A percentile compares a stretch with the other conserved stretches of the same genome.
Evolutionary conservation across 2,797 vertebrate genomes (phyloP).

Genomic region (Lophotriccus pileatus): DNA sequence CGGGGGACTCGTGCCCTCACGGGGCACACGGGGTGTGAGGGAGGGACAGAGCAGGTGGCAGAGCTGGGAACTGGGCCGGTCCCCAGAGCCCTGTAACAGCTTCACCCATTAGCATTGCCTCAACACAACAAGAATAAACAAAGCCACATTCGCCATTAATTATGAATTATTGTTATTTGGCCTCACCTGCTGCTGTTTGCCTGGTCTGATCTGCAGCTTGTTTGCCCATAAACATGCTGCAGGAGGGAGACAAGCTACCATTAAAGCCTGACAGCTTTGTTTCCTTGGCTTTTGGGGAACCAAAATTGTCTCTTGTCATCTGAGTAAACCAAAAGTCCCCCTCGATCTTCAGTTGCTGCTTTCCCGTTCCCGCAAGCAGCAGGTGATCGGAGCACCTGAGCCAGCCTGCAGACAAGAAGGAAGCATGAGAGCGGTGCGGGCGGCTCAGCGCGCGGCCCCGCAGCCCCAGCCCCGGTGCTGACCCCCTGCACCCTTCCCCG

Average conservation of each 20-base stretch:
- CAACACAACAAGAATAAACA: constrained; percentile 40
- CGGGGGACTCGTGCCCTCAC: fast-evolving
- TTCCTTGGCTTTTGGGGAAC: constrained; percentile 65
- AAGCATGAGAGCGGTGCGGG: constrained; percentile 24
- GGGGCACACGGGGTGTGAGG: fast-evolving
- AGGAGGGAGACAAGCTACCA: constrained; percentile 68
- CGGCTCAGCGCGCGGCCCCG: neutral
- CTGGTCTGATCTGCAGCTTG: constrained; percentile 65
- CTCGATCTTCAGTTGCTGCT: constrained; percentile 65
- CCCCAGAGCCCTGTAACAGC: neutral
- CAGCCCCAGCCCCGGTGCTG: neutral
- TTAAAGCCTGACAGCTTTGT: constrained; percentile 68
- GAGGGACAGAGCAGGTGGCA: neutral
- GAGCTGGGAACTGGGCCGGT: neutral
- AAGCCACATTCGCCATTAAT: constrained; percentile 46
- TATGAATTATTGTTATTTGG: constrained; percentile 43
- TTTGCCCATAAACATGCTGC: constrained; percentile 69
- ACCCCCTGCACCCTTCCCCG: neutral
- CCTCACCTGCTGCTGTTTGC: constrained; percentile 64
- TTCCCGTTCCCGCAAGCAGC: constrained; percentile 64
- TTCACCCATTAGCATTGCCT: neutral
- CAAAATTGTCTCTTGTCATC: constrained; percentile 67
- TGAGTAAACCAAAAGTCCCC: constrained; percentile 70
- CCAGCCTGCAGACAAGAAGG: constrained; percentile 69
- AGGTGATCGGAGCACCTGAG: constrained; percentile 69